Base-by-base conservation (phyloP, 1,140 invertebrate species). In the Drosophila dunni region DNA sequence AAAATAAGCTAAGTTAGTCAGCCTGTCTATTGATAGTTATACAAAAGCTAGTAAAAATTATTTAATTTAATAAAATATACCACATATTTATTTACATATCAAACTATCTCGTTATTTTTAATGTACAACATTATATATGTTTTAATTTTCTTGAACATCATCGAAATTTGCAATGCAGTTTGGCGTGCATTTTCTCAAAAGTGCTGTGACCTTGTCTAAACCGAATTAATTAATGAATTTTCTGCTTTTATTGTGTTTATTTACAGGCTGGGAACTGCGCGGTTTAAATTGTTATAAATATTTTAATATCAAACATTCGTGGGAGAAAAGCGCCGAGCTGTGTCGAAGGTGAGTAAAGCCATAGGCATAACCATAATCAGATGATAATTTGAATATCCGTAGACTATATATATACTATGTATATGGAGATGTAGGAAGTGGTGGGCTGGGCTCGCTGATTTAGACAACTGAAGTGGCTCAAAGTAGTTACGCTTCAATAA, bases 221-320 rank as follows among this genome's bases (percentile, higher is more conserved):
- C 13, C 40, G 34, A 73, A 67, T 63, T 58, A n/a, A 38, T 67
- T 48, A n/a, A n/a, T n/a, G n/a, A n/a, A 61, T 66, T 13, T 46
- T 15, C 13, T 34, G 33, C 24, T 29, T 51, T 48, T 40, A 20
- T 44, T 40, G 24, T 9, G 29, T 76, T 53, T 62, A 66, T 71
- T 91, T 92, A 29, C 94, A 98, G 97, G 97, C 91, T 98, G 97
- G 97, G 97, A 97, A 93, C 94, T 98, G 75, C 95, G 95, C 93
- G 97, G 97, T 82, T 95, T 98, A 91, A 95, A 98, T 93, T 98
- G 97, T 94, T 98, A 98, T 93, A 98, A 97, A 95, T 98, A 98
- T 94, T 98, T 98, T 94, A 97, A 97, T 93, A 98, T 98, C 90
- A 96, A 95, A 93, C 97, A 98, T 94, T 98, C 97, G 65, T 98